phyloP scores from a whole-genome alignment of 2,113 vertebrate species.

The Peromyscus maniculatus region DNA sequence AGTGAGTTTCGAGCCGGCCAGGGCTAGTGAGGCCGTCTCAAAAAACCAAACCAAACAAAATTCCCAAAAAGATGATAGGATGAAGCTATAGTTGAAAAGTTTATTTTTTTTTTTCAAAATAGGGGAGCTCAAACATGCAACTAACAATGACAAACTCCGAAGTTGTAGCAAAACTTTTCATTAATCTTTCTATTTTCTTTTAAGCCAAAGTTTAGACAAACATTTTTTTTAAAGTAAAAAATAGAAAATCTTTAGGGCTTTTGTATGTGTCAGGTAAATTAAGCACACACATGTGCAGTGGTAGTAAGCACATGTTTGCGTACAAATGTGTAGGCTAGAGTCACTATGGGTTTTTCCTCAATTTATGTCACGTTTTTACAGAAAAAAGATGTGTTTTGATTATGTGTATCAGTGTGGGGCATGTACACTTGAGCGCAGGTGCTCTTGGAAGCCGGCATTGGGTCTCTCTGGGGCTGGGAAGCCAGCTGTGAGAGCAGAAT shows the following conservation, averaged over 20 bases:
- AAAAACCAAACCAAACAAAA: not conserved
- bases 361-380: not conserved
- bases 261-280: not conserved
- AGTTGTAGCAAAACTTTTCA: not conserved
- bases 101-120: not conserved
- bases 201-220: not conserved
- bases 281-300: not conserved
- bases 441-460: not conserved
- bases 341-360: not conserved
- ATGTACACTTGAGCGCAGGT: not conserved
- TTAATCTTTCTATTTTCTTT: not conserved
- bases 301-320: not conserved
- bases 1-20: not conserved
- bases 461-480: not conserved
- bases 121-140: not conserved
- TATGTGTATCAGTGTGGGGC: not conserved
- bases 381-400: not conserved
- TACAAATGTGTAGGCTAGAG: not conserved
- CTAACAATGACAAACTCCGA: constrained; percentile 1
- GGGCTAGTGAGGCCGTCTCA: not conserved
- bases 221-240: not conserved
- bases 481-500: not conserved
- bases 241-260: not conserved
- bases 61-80: not conserved
- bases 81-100: not conserved